Base-by-base conservation (phyloP, 2,113 vertebrate genomes). In the Mustela nigripes region DNA sequence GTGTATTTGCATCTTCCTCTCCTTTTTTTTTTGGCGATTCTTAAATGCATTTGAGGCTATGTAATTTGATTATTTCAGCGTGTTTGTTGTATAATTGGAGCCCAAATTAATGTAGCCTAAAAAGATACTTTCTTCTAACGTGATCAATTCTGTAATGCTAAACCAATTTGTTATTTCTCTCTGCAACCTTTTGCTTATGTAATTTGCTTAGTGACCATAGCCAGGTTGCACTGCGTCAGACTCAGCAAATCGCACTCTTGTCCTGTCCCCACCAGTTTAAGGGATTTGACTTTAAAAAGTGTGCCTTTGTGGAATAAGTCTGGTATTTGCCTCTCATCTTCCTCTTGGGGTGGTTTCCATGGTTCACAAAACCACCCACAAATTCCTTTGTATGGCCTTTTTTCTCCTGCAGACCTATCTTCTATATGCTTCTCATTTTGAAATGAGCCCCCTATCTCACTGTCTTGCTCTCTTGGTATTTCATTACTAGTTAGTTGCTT, bases 41-140 rank as follows among this genome's bases (percentile, higher is more conserved):
- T 98, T 97, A 98, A 98, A 98, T 97, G 89, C 94, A 97, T 98
- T 98, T 36, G 82, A 98, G 97, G 82, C 95, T 97, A 71, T 12
- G 0, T 97, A 98, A 98, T 97, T 98, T 97, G 95, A 98, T 99
- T 98, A 97, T 98, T 97, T 98, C 91, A 94, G 11, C 94, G 92
- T 92, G 84, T 98, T 97, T 97, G 92, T 98, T 69, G 80, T 94
- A 82, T 97, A 97, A 98, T 97, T 96, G 85, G 96, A 98, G 85
- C 73, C 95, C 0, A 15, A 96, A 97, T 98, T 96, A 97, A 95
- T 42, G 92, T 88, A 97, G 93, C 97, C 98, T 97, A 97, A 97
- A 97, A 98, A 96, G 93, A 91, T 65, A 65, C 80, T 98, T 98
- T 97, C 96, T 98, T 98, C 92, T 98, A 98, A 98, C 94, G 93